A percentile compares a stretch with the other conserved stretches of the same genome.
Evolutionary conservation across 2,888 invertebrate genomes (phyloP).

Genomic region (Lordiphosa fenestrarum): DNA sequence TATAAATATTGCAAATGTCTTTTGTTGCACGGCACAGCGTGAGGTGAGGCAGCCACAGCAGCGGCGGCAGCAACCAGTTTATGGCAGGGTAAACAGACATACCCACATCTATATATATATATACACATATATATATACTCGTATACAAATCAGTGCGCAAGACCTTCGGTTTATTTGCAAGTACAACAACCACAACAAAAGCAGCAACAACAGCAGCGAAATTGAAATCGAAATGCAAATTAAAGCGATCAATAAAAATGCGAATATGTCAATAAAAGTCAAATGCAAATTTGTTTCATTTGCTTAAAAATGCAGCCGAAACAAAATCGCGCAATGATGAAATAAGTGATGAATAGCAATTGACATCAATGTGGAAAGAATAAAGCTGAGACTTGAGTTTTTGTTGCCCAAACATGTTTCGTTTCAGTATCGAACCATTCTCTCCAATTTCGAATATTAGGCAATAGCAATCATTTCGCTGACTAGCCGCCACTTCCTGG

Average conservation of each 20-base stretch:
- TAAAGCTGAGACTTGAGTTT: too few species aligned
- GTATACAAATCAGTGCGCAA: slow-evolving; percentile 41
- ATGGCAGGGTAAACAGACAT: slow-evolving; percentile 27
- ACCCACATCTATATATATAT: background rate
- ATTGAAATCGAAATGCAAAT: slow-evolving; percentile 66
- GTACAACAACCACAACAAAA: slow-evolving; percentile 37
- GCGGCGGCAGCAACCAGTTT: slow-evolving; percentile 53
- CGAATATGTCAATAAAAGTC: slow-evolving; percentile 74
- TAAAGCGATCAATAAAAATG: slow-evolving; percentile 72
- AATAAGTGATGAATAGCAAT: too few species aligned
- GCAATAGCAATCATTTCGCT: slow-evolving; percentile 50
- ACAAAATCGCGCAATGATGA: too few species aligned
- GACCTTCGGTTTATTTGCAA: slow-evolving; percentile 47
- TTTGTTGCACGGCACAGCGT: slow-evolving; percentile 44
- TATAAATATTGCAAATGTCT: slow-evolving; percentile 66
- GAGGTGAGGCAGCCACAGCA: slow-evolving; percentile 34
- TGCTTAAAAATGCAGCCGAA: slow-evolving; percentile 33
- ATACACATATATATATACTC: too few species aligned
- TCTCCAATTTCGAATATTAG: too few species aligned
- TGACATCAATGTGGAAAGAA: too few species aligned
- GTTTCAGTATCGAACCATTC: too few species aligned
- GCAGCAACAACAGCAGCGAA: slow-evolving; percentile 25
- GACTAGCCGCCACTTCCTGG: slow-evolving; percentile 34
- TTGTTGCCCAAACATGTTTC: too few species aligned
- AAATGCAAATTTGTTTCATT: slow-evolving; percentile 62